These are phyloP conservation scores for Scrobipalpa atriplicella DNA, from an alignment of 2,888 invertebrate species.

Conservation along the genomic window DNA sequence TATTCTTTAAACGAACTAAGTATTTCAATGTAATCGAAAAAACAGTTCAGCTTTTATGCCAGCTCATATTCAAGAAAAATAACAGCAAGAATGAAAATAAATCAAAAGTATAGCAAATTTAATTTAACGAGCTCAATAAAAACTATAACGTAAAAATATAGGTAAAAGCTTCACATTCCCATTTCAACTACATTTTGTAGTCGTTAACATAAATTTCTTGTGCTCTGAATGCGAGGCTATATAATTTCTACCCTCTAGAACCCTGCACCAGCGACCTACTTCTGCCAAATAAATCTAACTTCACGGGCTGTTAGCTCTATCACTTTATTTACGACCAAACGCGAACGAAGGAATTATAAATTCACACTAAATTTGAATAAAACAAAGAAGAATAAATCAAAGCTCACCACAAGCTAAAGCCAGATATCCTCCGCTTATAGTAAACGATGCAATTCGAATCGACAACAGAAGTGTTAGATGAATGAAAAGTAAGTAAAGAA, in stretches of 20 bases:
- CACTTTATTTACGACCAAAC: constrained; percentile 43
- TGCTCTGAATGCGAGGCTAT: constrained; percentile 54
- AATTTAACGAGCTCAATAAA: constrained; percentile 27
- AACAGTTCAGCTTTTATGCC: neutral
- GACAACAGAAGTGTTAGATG: constrained; percentile 35
- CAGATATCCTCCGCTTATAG: constrained; percentile 28
- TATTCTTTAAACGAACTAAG: too few relatives aligned
- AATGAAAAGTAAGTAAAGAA: constrained; percentile 33
- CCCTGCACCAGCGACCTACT: constrained; percentile 58
- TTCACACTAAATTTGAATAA: constrained; percentile 18
- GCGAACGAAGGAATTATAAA: constrained; percentile 22
- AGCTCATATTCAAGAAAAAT: neutral
- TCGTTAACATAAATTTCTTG: constrained; percentile 61
- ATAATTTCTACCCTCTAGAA: constrained; percentile 53
- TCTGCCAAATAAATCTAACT: constrained; percentile 61
- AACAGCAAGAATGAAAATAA: neutral
- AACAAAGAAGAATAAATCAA: constrained; percentile 24
- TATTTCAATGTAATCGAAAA: neutral
- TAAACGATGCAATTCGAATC: constrained; percentile 38
- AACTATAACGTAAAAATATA: constrained; percentile 36
- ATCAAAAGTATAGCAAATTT: neutral
- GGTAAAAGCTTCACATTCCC: constrained; percentile 43
- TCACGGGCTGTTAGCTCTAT: constrained; percentile 47
- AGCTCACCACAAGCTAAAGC: constrained; percentile 33
- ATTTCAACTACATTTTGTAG: constrained; percentile 47